A percentile compares a stretch with the other conserved stretches of the same genome.
These are phyloP conservation scores for Nettapus auritus DNA, from an alignment of 2,113 vertebrate genomes.

Conservation along the genomic window DNA sequence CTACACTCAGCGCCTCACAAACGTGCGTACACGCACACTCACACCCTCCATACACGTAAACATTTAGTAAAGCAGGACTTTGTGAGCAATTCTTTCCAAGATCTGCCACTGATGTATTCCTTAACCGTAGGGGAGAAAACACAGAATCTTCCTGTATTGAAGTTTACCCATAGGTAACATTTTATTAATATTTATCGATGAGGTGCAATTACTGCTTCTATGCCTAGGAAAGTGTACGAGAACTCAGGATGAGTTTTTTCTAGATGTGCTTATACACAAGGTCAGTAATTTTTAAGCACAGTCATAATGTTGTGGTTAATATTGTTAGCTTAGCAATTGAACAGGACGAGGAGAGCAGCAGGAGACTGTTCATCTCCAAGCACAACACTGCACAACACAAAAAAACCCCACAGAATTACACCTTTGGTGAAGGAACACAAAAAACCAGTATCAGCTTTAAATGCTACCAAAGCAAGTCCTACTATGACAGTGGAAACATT, in stretches of 20 bases:
- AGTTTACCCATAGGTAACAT: too few relatives aligned
- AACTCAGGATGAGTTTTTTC: not conserved
- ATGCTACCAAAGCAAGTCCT: not conserved
- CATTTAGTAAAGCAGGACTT: not conserved
- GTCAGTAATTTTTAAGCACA: not conserved
- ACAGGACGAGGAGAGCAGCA: not conserved
- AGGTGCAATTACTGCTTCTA: not conserved
- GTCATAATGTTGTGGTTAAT: not conserved
- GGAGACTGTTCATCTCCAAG: not conserved
- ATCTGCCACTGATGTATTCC: not conserved
- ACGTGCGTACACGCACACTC: not conserved
- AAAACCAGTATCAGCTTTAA: not conserved
- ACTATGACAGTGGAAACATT: too few relatives aligned
- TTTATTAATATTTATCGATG: not conserved
- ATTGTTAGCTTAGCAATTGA: rapidly evolving
- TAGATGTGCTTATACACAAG: not conserved
- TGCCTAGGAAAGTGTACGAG: not conserved
- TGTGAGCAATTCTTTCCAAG: not conserved
- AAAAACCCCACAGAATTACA: not conserved
- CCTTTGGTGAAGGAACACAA: not conserved
- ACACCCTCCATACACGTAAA: not conserved
- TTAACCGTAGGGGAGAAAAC: not conserved
- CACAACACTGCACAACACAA: not conserved
- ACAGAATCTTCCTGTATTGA: too few relatives aligned
- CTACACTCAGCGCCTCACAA: not conserved